Evolutionary conservation across 2,888 invertebrate species (phyloP).

Genomic region (Furcula furcula): DNA sequence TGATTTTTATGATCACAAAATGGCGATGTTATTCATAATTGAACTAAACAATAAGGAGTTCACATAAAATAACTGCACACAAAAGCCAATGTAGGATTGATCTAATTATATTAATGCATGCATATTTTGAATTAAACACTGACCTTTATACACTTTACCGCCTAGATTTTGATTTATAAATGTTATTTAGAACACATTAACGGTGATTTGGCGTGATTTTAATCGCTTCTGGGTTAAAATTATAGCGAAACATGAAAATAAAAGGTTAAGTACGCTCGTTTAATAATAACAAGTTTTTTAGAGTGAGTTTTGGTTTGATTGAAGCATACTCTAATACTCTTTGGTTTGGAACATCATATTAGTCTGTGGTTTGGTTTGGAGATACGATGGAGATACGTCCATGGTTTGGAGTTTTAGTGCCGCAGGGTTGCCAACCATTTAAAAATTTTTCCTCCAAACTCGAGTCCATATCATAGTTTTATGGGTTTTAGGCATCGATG

Average conservation of each 20-base stretch:
- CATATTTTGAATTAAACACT: slow-evolving; percentile 65
- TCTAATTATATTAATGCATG: slow-evolving; percentile 56
- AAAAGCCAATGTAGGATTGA: slow-evolving; percentile 49
- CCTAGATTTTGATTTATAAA: slow-evolving; percentile 25
- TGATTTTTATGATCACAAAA: slow-evolving; percentile 48
- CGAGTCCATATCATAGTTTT: too few species aligned
- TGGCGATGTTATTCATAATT: slow-evolving; percentile 64
- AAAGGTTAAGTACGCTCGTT: slow-evolving; percentile 62
- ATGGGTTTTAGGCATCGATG: too few species aligned
- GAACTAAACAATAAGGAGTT: slow-evolving; percentile 63
- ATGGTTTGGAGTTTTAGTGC: too few species aligned
- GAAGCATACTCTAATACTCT: too few species aligned
- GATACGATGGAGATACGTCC: too few species aligned
- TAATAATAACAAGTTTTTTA: slow-evolving; percentile 72
- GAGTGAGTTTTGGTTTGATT: too few species aligned
- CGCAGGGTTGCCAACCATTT: too few species aligned
- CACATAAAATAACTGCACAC: slow-evolving; percentile 75
- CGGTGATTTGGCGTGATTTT: slow-evolving; percentile 38
- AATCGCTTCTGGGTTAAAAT: slow-evolving; percentile 54
- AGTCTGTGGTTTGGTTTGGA: too few species aligned
- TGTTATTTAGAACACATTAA: slow-evolving; percentile 37
- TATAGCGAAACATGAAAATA: slow-evolving; percentile 63
- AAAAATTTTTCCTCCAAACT: too few species aligned
- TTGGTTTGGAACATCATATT: too few species aligned
- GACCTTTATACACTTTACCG: slow-evolving; percentile 47